Percentiles rank a stretch among this genome's conserved stretches.
phyloP scores from a whole-genome alignment of 1,140 invertebrate species.

The Octopus sinensis region DNA sequence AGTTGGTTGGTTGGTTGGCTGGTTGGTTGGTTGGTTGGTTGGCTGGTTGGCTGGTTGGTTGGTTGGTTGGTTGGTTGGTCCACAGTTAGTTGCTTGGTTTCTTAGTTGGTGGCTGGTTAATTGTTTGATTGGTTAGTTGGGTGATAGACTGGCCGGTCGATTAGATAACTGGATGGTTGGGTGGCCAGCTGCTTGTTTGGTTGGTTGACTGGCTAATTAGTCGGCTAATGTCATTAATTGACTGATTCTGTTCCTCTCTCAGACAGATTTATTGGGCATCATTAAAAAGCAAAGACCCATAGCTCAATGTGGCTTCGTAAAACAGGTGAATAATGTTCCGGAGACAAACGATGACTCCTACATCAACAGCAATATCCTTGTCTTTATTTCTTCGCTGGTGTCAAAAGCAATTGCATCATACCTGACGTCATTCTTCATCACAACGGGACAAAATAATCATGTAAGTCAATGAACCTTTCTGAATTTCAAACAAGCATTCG shows the following conservation, averaged over 20 bases:
- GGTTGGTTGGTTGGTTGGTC: too few relatives aligned
- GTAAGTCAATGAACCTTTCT: constrained; percentile 17
- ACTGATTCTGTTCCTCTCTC: constrained; percentile 13
- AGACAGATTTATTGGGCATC: constrained; percentile 10
- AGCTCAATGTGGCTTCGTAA: constrained; percentile 12
- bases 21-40: too few relatives aligned
- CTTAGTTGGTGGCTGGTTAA: too few relatives aligned
- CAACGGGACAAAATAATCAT: constrained; percentile 21
- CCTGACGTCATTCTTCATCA: constrained; percentile 35
- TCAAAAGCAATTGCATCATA: constrained; percentile 39
- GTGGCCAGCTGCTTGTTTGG: too few relatives aligned
- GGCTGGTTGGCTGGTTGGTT: too few relatives aligned
- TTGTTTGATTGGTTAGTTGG: too few relatives aligned
- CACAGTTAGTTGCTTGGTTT: too few relatives aligned
- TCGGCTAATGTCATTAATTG: not conserved
- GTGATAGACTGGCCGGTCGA: not conserved
- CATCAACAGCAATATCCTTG: constrained; percentile 36
- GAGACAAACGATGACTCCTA: constrained; percentile 23
- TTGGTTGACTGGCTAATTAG: too few relatives aligned
- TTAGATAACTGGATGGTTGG: too few relatives aligned
- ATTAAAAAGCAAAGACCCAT: constrained; percentile 8
- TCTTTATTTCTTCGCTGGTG: constrained; percentile 41
- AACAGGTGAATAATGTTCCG: constrained; percentile 7
- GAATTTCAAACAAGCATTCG: not conserved
- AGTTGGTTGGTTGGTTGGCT: too few relatives aligned